Evolutionary conservation across 2,797 vertebrate species (phyloP).

Genomic region (Periparus ater): DNA sequence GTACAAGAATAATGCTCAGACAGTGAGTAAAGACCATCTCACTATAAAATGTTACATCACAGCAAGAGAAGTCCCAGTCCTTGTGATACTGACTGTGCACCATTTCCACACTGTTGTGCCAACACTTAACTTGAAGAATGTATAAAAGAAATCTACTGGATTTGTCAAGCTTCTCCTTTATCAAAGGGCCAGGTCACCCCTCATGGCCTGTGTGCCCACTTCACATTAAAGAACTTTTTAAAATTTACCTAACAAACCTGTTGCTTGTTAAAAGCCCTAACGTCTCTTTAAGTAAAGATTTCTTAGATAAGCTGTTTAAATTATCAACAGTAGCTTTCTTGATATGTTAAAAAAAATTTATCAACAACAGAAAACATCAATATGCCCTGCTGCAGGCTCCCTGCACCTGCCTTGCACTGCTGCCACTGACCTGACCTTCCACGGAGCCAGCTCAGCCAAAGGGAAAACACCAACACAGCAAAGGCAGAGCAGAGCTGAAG

Average conservation of each 20-base stretch:
- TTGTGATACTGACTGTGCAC: neutral
- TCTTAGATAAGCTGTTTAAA: neutral
- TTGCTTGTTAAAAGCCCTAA: neutral
- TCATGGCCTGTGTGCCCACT: neutral
- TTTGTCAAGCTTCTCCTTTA: neutral
- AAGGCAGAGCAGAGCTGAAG: neutral
- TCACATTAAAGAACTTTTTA: neutral
- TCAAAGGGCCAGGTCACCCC: neutral
- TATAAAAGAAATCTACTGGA: neutral
- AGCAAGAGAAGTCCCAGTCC: neutral
- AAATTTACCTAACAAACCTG: neutral
- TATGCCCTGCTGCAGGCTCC: accelerated
- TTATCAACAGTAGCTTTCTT: neutral
- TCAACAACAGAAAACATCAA: neutral
- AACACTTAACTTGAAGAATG: neutral
- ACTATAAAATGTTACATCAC: neutral
- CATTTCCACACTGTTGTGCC: neutral
- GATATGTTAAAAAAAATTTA: neutral
- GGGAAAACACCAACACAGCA: neutral
- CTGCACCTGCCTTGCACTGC: neutral
- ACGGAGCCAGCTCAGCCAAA: neutral
- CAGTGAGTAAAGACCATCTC: neutral
- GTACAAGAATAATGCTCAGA: neutral
- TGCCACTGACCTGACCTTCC: neutral
- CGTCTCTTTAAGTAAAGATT: neutral